Base-by-base conservation (phyloP, 2,113 vertebrate genomes). In the Equus przewalskii region DNA sequence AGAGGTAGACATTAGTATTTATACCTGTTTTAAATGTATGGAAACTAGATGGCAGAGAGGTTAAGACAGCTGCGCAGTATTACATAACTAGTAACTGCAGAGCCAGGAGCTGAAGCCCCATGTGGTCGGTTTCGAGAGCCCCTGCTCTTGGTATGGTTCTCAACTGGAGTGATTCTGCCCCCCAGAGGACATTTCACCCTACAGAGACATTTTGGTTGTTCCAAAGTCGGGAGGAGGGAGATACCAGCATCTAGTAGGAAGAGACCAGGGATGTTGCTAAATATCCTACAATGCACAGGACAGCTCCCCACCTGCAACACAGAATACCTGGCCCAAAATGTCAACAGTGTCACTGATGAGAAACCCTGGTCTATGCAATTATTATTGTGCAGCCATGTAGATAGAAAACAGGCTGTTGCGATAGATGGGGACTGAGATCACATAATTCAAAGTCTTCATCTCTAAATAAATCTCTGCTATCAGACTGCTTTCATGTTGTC, bases 391-490 rank as follows among this genome's bases (percentile, higher is more conserved):
- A 69, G 30, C 28, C 24, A 41, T 44, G 14, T 11, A 58, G 19
- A 87, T 10, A 67, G 41, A 95, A 97, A 46, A 78, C 4, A 84
- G 8, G 6, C 62, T 51, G 14, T 22, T 14, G 22, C 30, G 15
- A 67, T n/a, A 81, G 51, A 91, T 33, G 10, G 13, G 15, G 9
- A 69, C 22, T 67, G 54, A 91, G 73, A 82, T 49, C 16, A 75
- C 64, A 44, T 41, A 44, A 72, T 64, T 73, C n/a, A 46, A 84
- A 80, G 14, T 69, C 78, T 87, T 84, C 65, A 88, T 60, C 90
- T 97, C 70, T 58, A 95, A 87, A 81, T 89, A 67, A 69, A 88
- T 78, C 62, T 89, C 70, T 46, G 3, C 33, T 86, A 9, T 64
- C 64, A 85, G 26, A 73, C 4, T 80, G n/a, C 13, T 95, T 56